Evolutionary conservation across 1,140 invertebrate species (phyloP).

Genomic region (Brachionus angularis): DNA sequence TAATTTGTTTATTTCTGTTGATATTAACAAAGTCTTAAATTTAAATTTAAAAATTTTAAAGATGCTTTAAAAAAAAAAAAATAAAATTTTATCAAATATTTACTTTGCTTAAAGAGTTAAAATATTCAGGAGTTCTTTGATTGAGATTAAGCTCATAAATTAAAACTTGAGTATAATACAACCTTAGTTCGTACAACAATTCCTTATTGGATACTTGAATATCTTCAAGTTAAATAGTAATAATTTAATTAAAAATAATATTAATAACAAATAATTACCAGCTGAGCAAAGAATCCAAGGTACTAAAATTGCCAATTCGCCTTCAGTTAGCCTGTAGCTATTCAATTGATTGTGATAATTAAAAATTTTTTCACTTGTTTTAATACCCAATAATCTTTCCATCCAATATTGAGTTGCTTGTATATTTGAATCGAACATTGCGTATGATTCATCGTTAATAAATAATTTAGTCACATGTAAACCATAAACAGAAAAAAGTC

Average conservation of each 20-base stretch:
- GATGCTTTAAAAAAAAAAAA: too few species aligned
- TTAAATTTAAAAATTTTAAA: too few species aligned
- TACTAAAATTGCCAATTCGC: conserved; percentile 17
- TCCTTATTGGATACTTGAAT: conserved; percentile 17
- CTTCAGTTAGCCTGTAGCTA: background rate
- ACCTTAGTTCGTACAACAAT: conserved; percentile 15
- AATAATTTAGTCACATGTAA: conserved; percentile 7
- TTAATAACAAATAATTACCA: background rate
- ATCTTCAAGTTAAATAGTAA: background rate
- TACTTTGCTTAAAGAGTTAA: background rate
- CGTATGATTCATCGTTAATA: conserved; percentile 15
- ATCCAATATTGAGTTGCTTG: conserved; percentile 18
- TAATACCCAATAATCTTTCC: background rate
- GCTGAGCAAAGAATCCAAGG: conserved; percentile 5
- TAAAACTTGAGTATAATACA: conserved; percentile 28
- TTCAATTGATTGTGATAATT: conserved; percentile 18
- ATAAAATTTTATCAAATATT: too few species aligned
- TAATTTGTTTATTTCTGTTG: too few species aligned
- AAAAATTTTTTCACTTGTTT: conserved; percentile 15
- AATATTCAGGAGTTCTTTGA: conserved; percentile 9
- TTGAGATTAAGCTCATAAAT: conserved; percentile 32
- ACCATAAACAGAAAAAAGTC: conserved; percentile 14
- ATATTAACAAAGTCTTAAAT: too few species aligned
- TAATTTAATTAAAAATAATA: too few species aligned
- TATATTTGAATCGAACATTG: conserved; percentile 4